phyloP scores from a whole-genome alignment of 2,888 invertebrate species.

The Teleogryllus oceanicus region DNA sequence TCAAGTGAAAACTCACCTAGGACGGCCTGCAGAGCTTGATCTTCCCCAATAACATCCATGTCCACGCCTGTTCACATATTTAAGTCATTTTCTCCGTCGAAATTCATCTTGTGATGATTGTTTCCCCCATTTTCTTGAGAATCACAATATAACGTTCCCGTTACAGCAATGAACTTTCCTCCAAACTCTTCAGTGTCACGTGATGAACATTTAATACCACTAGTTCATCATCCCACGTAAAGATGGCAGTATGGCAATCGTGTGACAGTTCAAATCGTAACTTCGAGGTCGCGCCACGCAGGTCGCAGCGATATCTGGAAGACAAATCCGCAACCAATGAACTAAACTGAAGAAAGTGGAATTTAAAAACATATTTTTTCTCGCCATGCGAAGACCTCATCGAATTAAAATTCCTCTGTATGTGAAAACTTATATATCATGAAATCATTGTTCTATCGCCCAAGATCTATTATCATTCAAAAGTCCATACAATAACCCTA shows the following conservation, averaged over 20 bases:
- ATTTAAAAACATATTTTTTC: too few relatives aligned
- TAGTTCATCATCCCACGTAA: not conserved
- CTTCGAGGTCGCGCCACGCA: too few relatives aligned
- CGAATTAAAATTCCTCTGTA: too few relatives aligned
- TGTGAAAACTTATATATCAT: too few relatives aligned
- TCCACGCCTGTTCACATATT: conserved; percentile 44
- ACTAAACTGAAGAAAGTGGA: too few relatives aligned
- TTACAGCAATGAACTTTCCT: conserved; percentile 33
- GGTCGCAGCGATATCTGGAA: too few relatives aligned
- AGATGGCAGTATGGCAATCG: not conserved
- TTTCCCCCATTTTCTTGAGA: conserved; percentile 23
- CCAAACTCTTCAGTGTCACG: conserved; percentile 30
- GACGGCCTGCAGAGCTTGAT: conserved; percentile 49
- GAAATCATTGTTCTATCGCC: too few relatives aligned
- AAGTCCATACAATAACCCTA: too few relatives aligned
- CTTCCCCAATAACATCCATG: conserved; percentile 47
- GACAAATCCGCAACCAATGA: too few relatives aligned
- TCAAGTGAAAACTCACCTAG: conserved; percentile 44
- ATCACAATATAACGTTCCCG: conserved; percentile 27
- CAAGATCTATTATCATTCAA: too few relatives aligned
- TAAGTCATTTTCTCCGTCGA: conserved; percentile 39
- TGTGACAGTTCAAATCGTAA: too few relatives aligned
- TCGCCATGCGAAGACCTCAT: too few relatives aligned
- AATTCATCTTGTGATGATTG: conserved; percentile 29
- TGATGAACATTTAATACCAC: conserved; percentile 22